phyloP scores from a whole-genome alignment of 2,113 vertebrate species.

The Indri indri region DNA sequence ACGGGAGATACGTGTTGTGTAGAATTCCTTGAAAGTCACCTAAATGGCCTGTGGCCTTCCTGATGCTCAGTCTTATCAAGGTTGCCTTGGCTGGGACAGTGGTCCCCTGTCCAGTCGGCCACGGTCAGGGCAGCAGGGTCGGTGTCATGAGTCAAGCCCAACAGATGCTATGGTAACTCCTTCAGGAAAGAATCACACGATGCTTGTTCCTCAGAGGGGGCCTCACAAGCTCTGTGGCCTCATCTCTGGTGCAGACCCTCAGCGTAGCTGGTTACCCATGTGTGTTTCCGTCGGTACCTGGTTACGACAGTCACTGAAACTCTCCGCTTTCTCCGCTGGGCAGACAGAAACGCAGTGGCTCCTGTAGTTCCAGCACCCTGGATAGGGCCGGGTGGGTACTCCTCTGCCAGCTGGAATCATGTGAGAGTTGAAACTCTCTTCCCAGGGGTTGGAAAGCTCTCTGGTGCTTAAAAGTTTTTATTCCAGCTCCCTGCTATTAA shows the following conservation, averaged over 20 bases:
- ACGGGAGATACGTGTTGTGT: neutral
- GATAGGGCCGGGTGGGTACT: neutral
- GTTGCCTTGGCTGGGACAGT: neutral
- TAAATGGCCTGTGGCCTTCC: neutral
- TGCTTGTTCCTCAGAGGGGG: neutral
- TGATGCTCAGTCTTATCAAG: neutral
- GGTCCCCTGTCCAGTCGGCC: neutral
- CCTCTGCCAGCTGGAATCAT: neutral
- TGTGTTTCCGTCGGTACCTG: fast-evolving
- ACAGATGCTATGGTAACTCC: neutral
- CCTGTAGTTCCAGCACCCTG: neutral
- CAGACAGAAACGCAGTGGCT: neutral
- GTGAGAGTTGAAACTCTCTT: neutral
- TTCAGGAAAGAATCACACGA: neutral
- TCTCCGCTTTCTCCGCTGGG: neutral
- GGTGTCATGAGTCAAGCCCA: neutral
- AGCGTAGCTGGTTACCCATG: neutral
- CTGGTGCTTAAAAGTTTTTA: neutral
- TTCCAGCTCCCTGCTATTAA: neutral
- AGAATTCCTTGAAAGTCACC: neutral
- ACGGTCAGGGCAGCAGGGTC: neutral
- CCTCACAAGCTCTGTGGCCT: neutral
- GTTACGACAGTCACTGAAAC: neutral
- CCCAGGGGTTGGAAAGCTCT: neutral
- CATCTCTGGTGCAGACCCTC: neutral